Base-by-base conservation (phyloP, 2,888 invertebrate genomes). In the Laothoe populi region DNA sequence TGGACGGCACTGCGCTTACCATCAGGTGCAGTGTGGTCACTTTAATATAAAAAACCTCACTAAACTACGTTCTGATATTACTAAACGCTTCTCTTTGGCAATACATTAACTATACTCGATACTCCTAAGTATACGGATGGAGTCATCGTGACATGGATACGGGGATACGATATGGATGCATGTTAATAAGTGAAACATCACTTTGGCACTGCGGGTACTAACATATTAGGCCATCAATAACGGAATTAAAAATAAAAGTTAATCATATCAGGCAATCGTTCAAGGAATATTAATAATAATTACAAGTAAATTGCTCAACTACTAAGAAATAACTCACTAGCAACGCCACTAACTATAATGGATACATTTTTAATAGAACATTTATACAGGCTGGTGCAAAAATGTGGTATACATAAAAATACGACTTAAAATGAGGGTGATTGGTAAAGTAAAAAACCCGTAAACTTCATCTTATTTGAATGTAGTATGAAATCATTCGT, bases 141-240 rank as follows among this genome's bases (percentile, higher is more conserved):
- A 53, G 53, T 53, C 53, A 8, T 49, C 24, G 5, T 31, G 11
- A 53, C 10, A 35, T 31, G 19, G 19, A 42, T 11, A 38, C 24
- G 8, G 16, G 2, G 46, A 49, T 49, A 26, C 60, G 42, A 49
- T 49, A 53, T 40, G 48, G 24, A 13, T 35, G 35, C n/a, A n/a
- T 60, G 49, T 5, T 49, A 7, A 44, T 31, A 11, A 49, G 23
- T 40, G 35, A 59, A 40, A 19, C 19, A 23, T 24, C 60, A 77
- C 78, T 87, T 88, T 87, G 87, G 87, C 84, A 84, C 84, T 70
- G 75, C 70, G 77, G 83, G 84, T 86, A 86, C 69, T 78, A 74
- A 69, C 66, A 73, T 70, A 78, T 80, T 81, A 83, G 81, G 81
- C 82, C 81, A 63, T 66, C 11, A 40, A 60, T 58, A 26, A 49